These are phyloP conservation scores for Exephanes ischioxanthus DNA, from an alignment of 2,888 invertebrate species.

Conservation along the genomic window DNA sequence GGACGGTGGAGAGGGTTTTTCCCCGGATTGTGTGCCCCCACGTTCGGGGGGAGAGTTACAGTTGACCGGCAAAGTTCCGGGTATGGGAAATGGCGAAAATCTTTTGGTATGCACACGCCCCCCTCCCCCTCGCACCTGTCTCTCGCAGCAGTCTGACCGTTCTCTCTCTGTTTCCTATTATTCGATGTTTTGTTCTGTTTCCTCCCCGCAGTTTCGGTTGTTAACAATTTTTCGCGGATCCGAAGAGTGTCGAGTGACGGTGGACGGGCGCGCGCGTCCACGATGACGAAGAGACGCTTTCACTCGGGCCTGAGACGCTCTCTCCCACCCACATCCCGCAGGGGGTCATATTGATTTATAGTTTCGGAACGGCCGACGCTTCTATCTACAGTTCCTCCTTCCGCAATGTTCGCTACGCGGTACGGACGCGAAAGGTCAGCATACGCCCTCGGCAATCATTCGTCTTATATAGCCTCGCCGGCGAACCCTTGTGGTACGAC, in stretches of 20 bases:
- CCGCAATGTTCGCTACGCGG: conserved; percentile 20
- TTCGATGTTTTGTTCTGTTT: conserved; percentile 9
- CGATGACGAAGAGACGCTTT: conserved; percentile 45
- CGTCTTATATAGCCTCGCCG: conserved; percentile 2
- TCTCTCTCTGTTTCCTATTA: conserved; percentile 24
- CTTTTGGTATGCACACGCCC: conserved; percentile 3
- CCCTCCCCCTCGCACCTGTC: conserved; percentile 54
- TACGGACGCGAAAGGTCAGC: conserved; percentile 54
- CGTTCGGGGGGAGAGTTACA: background rate
- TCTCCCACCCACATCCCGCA: conserved; percentile 46
- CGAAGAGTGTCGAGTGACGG: background rate
- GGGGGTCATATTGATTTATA: conserved; percentile 67
- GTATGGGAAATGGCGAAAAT: conserved; percentile 5
- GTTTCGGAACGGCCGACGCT: conserved; percentile 59
- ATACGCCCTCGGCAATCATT: conserved; percentile 27
- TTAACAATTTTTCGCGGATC: background rate
- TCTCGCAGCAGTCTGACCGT: conserved; percentile 10
- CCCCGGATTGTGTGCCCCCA: conserved; percentile 10
- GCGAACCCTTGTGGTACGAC: conserved; percentile 13
- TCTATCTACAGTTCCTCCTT: conserved; percentile 51
- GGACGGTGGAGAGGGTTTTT: conserved; percentile 32
- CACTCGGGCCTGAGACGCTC: conserved; percentile 44
- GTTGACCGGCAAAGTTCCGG: background rate
- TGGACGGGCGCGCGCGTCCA: conserved; percentile 28
- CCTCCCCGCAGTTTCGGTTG: background rate